These are phyloP conservation scores for Ceratothoa steindachneri DNA, from an alignment of 2,888 invertebrate species.

Conservation along the genomic window DNA sequence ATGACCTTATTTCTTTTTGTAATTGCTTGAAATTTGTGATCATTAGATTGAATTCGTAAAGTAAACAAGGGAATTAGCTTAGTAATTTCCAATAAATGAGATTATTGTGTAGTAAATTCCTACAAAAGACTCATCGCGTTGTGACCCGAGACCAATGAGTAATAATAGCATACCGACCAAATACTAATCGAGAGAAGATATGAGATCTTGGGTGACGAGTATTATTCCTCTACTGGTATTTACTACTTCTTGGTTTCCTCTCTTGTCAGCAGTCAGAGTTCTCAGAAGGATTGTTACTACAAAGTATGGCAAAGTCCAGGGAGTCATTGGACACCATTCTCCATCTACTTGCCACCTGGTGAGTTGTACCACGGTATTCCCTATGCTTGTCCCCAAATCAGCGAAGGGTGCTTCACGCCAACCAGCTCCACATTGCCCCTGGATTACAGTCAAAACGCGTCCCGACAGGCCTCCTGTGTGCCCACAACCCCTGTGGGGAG, in stretches of 20 bases:
- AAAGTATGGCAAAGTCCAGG: slow-evolving; percentile 82
- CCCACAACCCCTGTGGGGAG: slow-evolving; percentile 52
- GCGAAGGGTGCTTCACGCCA: slow-evolving; percentile 56
- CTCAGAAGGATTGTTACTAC: slow-evolving; percentile 77
- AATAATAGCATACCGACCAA: neutral
- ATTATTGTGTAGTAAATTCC: no score
- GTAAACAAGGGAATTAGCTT: no score
- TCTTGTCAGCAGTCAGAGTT: slow-evolving; percentile 70
- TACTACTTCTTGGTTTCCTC: no score
- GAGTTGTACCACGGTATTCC: slow-evolving; percentile 91
- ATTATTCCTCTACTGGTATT: neutral
- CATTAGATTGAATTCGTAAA: no score
- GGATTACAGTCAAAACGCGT: slow-evolving; percentile 51
- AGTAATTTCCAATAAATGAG: no score
- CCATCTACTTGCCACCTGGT: slow-evolving; percentile 61
- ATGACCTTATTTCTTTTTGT: no score
- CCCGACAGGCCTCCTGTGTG: slow-evolving; percentile 52
- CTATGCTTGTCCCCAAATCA: slow-evolving; percentile 86
- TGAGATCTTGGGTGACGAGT: neutral
- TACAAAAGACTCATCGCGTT: no score
- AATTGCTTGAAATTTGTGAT: no score
- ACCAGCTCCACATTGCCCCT: slow-evolving; percentile 55
- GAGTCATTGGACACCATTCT: slow-evolving; percentile 57
- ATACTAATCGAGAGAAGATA: neutral
- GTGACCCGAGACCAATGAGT: neutral